Conservation (phyloP, 1,140 invertebrate genomes). For the Dolichoris vasculosae region DNA sequence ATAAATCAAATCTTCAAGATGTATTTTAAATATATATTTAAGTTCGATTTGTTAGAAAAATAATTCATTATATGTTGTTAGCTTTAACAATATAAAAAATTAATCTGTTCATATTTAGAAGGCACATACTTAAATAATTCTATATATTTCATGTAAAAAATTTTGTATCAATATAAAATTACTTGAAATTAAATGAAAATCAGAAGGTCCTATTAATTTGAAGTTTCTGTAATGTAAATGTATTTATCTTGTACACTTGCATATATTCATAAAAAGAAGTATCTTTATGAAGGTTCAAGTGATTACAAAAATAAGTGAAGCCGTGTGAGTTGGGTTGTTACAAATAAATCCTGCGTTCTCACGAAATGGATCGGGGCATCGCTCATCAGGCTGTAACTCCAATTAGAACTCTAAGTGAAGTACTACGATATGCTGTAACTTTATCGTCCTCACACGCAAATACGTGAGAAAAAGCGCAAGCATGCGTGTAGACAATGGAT, state of each 20-base stretch:
- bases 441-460: not conserved
- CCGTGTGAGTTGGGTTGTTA: not conserved
- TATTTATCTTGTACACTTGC: not conserved
- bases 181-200: too few relatives aligned
- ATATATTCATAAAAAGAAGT: not conserved
- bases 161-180: too few relatives aligned
- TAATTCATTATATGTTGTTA: too few relatives aligned
- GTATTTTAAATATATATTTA: too few relatives aligned
- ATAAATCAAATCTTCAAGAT: too few relatives aligned
- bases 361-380: conserved; percentile 21
- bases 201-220: too few relatives aligned
- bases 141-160: too few relatives aligned
- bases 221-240: too few relatives aligned
- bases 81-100: too few relatives aligned
- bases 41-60: too few relatives aligned
- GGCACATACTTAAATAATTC: too few relatives aligned
- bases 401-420: not conserved
- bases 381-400: conserved; percentile 1
- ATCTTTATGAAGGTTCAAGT: conserved; percentile 34
- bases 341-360: conserved; percentile 37
- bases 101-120: too few relatives aligned
- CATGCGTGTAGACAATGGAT: conserved; percentile 48
- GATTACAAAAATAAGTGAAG: conserved; percentile 21
- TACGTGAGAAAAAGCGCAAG: conserved; percentile 49
- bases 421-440: not conserved